These are phyloP conservation scores for Thunnus maccoyii DNA, from an alignment of 2,113 vertebrate genomes.

Conservation along the genomic window DNA sequence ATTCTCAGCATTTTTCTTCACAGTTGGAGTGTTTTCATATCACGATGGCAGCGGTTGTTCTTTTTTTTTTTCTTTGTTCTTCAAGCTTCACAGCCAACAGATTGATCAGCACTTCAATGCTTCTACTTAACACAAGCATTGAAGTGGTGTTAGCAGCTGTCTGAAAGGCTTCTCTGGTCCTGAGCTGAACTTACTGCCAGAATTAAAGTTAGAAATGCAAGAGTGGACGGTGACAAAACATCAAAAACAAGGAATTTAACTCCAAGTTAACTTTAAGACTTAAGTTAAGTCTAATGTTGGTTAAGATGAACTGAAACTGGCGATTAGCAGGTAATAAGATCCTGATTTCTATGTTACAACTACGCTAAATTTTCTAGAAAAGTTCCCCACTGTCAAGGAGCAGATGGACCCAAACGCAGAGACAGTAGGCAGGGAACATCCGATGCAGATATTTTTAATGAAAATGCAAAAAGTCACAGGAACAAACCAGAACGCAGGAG, in stretches of 20 bases:
- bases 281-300: neutral
- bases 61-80: constrained; percentile 8
- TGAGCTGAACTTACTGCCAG: constrained; percentile 3
- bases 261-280: too few relatives aligned
- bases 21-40: neutral
- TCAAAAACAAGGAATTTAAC: neutral
- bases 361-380: neutral
- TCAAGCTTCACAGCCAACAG: constrained; percentile 22
- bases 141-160: constrained; percentile 38
- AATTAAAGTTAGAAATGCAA: neutral
- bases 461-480: too few relatives aligned
- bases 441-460: too few relatives aligned
- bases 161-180: neutral
- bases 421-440: too few relatives aligned
- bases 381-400: neutral
- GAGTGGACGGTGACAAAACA: neutral
- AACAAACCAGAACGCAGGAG: too few relatives aligned
- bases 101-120: constrained; percentile 39
- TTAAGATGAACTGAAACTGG: too few relatives aligned
- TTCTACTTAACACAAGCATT: constrained; percentile 9
- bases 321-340: too few relatives aligned
- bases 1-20: neutral
- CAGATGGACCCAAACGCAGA: too few relatives aligned
- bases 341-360: neutral
- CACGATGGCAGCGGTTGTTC: neutral